Base-by-base conservation (phyloP, 2,888 invertebrate genomes). In the Pasiphila rectangulata region DNA sequence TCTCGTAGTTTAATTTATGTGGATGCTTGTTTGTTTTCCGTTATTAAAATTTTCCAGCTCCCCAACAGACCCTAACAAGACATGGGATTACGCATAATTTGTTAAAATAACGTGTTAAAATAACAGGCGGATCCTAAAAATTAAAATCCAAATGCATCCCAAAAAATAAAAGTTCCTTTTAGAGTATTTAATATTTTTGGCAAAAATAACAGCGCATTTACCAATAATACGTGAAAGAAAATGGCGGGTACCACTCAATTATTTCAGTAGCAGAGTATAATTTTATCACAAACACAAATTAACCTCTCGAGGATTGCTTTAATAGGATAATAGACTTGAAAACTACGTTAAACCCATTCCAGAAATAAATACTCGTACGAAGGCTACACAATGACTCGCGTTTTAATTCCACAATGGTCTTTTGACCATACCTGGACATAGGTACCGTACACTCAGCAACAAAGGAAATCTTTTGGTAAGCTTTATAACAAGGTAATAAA, bases 361-460 rank as follows among this genome's bases (percentile, higher is more conserved):
- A 52, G 47, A 40, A 36, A 42, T 43, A 42, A 27, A 7, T 15
- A 24, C 23, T 50, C n/a, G 41, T 54, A 67, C 63, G 67, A 71
- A 72, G 64, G 63, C 61, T 53, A 24, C 55, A 56, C 61, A 66
- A 70, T 75, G 72, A 79, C 72, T 69, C 51, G 61, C 63, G 63
- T 64, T 72, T 68, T 62, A 65, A 68, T 61, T 61, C 30, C 57
- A 67, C 64, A 63, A 64, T 63, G 56, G 65, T 72, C 70, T 69
- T 70, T 72, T 67, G 57, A 51, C 54, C 55, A 54, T 75, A 66
- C 73, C 57, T 65, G 77, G 70, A 74, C 74, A 56, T 60, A 47
- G 41, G 42, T 45, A 48, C 34, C 15, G 34, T 25, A 40, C 39
- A 39, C 40, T 35, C 35, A 37, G 12, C 32, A 32, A 40, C 44